phyloP scores from a whole-genome alignment of 2,888 invertebrate genomes.

The Phlogophora meticulosa region DNA sequence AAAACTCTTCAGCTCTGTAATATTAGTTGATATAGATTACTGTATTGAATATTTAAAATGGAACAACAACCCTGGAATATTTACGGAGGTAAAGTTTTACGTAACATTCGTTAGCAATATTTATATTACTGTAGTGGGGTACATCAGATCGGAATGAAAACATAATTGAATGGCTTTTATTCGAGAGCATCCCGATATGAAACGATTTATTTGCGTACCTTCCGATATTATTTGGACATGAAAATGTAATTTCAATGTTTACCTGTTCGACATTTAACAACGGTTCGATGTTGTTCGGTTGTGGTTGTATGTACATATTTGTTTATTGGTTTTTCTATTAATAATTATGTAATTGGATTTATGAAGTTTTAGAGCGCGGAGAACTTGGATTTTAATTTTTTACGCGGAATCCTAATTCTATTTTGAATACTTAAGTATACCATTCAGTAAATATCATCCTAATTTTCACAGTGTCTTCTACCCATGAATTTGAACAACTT shows the following conservation, averaged over 20 bases:
- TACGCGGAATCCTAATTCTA: no score
- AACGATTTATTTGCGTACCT: constrained; percentile 46
- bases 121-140: constrained; percentile 39
- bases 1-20: no score
- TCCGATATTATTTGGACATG: constrained; percentile 40
- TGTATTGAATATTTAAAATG: constrained; percentile 22
- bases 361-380: no score
- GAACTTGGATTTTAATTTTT: no score
- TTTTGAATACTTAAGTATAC: no score
- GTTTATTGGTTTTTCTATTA: not conserved
- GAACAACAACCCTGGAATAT: constrained; percentile 12
- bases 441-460: no score
- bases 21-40: no score
- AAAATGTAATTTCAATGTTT: constrained; percentile 36
- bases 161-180: constrained; percentile 53
- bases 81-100: not conserved
- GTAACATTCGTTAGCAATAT: constrained; percentile 38
- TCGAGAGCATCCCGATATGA: constrained; percentile 41
- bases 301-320: no score
- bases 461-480: no score
- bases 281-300: no score
- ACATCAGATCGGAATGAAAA: constrained; percentile 55
- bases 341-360: not conserved
- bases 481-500: no score
- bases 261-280: constrained; percentile 8